Evolutionary conservation across 2,797 vertebrate species (phyloP).

Genomic region (Mus spretus): DNA sequence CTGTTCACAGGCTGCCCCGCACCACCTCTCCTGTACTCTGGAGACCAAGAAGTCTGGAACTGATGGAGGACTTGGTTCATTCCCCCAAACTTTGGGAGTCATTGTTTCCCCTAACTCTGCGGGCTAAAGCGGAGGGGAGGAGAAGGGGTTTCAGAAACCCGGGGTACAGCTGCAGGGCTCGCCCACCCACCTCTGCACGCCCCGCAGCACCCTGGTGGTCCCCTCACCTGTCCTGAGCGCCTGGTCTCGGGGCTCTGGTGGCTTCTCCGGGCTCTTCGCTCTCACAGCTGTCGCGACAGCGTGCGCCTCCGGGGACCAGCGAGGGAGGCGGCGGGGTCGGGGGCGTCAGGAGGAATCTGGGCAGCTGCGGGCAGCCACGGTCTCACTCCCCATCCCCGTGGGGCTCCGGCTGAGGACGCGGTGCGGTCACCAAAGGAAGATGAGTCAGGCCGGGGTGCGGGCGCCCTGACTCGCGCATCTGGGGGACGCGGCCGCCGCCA

Average conservation of each 20-base stretch:
- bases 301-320: not conserved
- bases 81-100: slow-evolving; percentile 79
- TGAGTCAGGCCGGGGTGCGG: slow-evolving; percentile 77
- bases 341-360: slow-evolving; percentile 60
- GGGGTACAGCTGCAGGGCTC: not conserved
- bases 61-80: slow-evolving; percentile 49
- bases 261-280: not conserved
- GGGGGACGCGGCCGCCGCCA: slow-evolving; percentile 45
- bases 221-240: slow-evolving; percentile 72
- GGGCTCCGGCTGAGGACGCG: slow-evolving; percentile 61
- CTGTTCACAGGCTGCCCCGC: not conserved
- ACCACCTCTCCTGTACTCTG: not conserved
- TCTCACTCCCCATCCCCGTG: slow-evolving; percentile 57
- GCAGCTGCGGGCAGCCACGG: not conserved
- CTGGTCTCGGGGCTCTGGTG: not conserved
- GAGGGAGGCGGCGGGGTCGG: not conserved
- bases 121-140: not conserved
- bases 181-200: not conserved
- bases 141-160: not conserved
- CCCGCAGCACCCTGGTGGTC: not conserved
- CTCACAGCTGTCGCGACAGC: not conserved
- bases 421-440: slow-evolving; percentile 56
- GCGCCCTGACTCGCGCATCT: slow-evolving; percentile 39
- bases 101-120: slow-evolving; percentile 42
- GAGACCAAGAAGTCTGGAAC: not conserved